Evolutionary conservation across 2,797 vertebrate genomes (phyloP), one percentile per base, ranked within the genome.

Genomic region (Cryptoprocta ferox): DNA sequence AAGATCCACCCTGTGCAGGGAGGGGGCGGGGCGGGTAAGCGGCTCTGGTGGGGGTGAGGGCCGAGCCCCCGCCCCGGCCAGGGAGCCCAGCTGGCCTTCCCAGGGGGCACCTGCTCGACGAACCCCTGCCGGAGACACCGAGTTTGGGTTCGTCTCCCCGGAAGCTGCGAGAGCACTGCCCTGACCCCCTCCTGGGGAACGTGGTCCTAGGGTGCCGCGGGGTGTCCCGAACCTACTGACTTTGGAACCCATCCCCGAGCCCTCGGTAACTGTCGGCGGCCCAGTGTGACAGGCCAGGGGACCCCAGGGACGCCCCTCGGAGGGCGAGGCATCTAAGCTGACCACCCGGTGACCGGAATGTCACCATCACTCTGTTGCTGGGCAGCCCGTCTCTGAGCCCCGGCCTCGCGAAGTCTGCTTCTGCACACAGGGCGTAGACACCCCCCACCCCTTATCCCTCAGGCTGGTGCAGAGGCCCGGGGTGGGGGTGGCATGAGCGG

Each of bases 1-100:
- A 99, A 99, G 98, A 99, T 99, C 99, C 99, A 99, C 53, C 99
- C 99, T 99, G 98, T 9, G 59, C 2, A 75, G 95, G 10, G 93
- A 70, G 95, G 95, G 28, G 32, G 12, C 1, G 6, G 13, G 5
- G n/a, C 15, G 63, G 42, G 42, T 96, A 75, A 91, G 37, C 48
- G 1, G 13, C 18, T 19, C 50, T 32, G 0, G 2, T 11, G 26
- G 82, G 50, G 50, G 19, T 1, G 0, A 4, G 5, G 53, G 18
- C 32, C 1, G 21, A 13, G 28, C 78, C 39, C 32, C 30, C 13
- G 4, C 7, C 21, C 5, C 0, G 1, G 91, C 50, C 30, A 11
- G 18, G 53, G 91, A 12, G 11, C 14, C 50, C 13, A 10, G 26
- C 10, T 0, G 32, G 65, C 37, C 78, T 75, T n/a, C 56, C 68